These are phyloP conservation scores for Trididemnum nubilum DNA, from an alignment of 23 tunicate genomes.

Conservation along the genomic window DNA sequence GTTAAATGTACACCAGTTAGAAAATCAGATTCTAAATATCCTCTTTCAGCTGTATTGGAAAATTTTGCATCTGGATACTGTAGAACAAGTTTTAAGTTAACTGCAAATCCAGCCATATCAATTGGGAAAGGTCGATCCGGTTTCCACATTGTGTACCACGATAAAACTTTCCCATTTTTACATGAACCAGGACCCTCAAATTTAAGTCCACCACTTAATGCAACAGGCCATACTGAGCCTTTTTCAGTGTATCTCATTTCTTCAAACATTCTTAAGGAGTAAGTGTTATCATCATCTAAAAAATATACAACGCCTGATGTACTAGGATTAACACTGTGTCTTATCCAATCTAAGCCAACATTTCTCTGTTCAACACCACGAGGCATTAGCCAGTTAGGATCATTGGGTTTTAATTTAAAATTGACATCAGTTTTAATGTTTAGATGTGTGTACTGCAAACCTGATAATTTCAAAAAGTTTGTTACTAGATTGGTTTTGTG, in stretches of 20 bases:
- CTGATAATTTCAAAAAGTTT: slow-evolving; percentile 55
- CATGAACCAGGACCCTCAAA: slow-evolving; percentile 91
- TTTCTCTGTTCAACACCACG: slow-evolving; percentile 95
- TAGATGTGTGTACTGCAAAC: slow-evolving; percentile 69
- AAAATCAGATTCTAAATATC: slow-evolving; percentile 86
- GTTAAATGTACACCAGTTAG: slow-evolving; percentile 54
- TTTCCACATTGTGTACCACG: slow-evolving; percentile 94
- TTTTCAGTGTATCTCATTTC: slow-evolving; percentile 76
- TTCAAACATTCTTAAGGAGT: slow-evolving; percentile 68
- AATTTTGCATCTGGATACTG: slow-evolving; percentile 44
- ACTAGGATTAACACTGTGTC: slow-evolving; percentile 44
- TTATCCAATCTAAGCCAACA: slow-evolving; percentile 67
- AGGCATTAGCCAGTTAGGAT: slow-evolving; percentile 94
- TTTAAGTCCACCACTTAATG: slow-evolving; percentile 79
- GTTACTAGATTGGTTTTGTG: slow-evolving; percentile 62
- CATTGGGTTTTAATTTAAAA: slow-evolving; percentile 63
- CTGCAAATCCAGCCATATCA: slow-evolving; percentile 99
- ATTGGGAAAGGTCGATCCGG: slow-evolving; percentile 95
- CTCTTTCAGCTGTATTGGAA: slow-evolving; percentile 75
- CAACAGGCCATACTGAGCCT: slow-evolving; percentile 94
- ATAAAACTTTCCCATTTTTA: slow-evolving; percentile 61
- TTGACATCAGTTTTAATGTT: slow-evolving; percentile 62
- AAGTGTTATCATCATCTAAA: slow-evolving; percentile 96
- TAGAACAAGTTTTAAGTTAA: slow-evolving; percentile 61
- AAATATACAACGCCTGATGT: slow-evolving; percentile 69